Evolutionary conservation across 2,888 invertebrate genomes (phyloP), one percentile per base, ranked within the genome.

Genomic region (Terebella lapidaria): DNA sequence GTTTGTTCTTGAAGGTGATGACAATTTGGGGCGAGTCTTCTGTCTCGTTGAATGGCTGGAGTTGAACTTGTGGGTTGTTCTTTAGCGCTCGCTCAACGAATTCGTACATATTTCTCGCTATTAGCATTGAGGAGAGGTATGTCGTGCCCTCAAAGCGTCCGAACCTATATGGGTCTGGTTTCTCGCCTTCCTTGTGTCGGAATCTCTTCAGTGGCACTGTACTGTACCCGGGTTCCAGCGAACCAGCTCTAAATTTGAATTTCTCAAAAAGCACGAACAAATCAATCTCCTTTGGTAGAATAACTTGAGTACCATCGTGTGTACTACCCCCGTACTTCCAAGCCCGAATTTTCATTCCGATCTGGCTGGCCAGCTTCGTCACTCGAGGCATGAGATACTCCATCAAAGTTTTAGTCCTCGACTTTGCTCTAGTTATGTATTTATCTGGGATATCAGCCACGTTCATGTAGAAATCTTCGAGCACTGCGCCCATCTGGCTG

Each of bases 41-140:
- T 4, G 49, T 54, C 1, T 59, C n/a, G 2, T 26, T 53, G 25
- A 59, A 64, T 1, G 57, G 59, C 22, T 54, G 22, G 20, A 63
- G 27, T n/a, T 49, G 52, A 1, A 54, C 59, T 1, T 30, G 45
- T 2, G 63, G 30, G 52, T 58, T 45, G 18, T 54, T 20, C 27
- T 42, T 52, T 22, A 74, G 59, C 1, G 68, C 67, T 47, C 66
- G 63, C 5, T 67, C 66, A 25, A 73, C 60, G 18, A 74, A 62
- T 26, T 66, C 68, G 35, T 68, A 63, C 3, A 72, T 58, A 2
- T 67, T 61, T 42, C 63, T 61, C 54, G 72, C 71, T 4, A 73
- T 64, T 52, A 67, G 67, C 53, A 67, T 65, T 1, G 71, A 66
- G 2, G 74, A 74, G 42, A 74, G 63, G 62, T 72, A 70, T 1